Conservation (phyloP, 2,113 vertebrate species). For the Polypterus senegalus region DNA sequence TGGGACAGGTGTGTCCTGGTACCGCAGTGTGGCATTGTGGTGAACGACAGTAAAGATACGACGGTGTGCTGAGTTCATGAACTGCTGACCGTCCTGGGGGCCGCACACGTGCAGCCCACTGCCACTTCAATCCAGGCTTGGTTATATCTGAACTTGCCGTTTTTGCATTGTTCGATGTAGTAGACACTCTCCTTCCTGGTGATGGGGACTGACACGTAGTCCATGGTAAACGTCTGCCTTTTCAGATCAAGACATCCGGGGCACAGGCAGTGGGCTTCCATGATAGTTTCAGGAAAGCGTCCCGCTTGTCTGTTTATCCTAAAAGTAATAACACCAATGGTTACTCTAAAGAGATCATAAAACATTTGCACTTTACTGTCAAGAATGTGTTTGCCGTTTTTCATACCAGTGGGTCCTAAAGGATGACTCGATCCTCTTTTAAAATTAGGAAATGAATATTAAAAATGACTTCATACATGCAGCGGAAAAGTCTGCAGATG, state of each 20-base stretch:
- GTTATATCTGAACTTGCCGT: background rate
- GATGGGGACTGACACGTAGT: constrained; percentile 1
- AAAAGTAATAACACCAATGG: background rate
- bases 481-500: too few relatives aligned
- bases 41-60: too few relatives aligned
- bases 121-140: constrained; percentile 7
- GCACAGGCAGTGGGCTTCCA: constrained; percentile 9
- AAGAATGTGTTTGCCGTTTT: too few relatives aligned
- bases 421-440: too few relatives aligned
- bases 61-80: too few relatives aligned
- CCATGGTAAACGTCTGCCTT: background rate
- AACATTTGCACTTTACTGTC: too few relatives aligned
- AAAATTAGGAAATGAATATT: too few relatives aligned
- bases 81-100: background rate
- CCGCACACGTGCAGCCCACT: constrained; percentile 4
- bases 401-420: too few relatives aligned
- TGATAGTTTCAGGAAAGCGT: constrained; percentile 1
- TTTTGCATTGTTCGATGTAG: background rate
- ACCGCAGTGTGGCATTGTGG: too few relatives aligned
- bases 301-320: constrained; percentile 2
- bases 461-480: too few relatives aligned
- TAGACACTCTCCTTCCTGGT: constrained; percentile 4
- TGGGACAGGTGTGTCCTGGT: too few relatives aligned
- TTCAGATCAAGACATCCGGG: constrained; percentile 1
- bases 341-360: too few relatives aligned